Conservation (phyloP, 2,888 invertebrate species). For the Caenorhabditis sp. region DNA sequence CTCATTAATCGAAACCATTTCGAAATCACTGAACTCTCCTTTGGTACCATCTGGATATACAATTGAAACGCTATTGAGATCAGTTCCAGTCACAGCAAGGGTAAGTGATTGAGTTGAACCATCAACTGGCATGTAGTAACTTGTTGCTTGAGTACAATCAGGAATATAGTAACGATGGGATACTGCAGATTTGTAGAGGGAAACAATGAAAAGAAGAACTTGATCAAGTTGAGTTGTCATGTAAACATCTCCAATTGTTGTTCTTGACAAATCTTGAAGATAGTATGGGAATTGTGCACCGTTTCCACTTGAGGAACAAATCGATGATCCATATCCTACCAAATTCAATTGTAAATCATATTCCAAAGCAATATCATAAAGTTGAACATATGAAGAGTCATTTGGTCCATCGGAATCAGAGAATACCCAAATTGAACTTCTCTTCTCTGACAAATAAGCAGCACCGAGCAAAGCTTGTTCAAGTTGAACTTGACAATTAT, state of each 20-base stretch:
- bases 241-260: slow-evolving; percentile 42
- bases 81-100: slow-evolving; percentile 44
- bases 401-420: slow-evolving; percentile 54
- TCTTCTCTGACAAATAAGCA: slow-evolving; percentile 32
- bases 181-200: slow-evolving; percentile 55
- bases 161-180: slow-evolving; percentile 32
- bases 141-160: slow-evolving; percentile 38
- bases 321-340: slow-evolving; percentile 35
- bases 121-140: slow-evolving; percentile 60
- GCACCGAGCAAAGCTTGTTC: slow-evolving; percentile 49
- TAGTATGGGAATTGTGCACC: slow-evolving; percentile 40
- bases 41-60: slow-evolving; percentile 45
- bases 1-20: slow-evolving; percentile 37
- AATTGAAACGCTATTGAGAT: slow-evolving; percentile 36
- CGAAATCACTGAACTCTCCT: slow-evolving; percentile 31
- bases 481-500: slow-evolving; percentile 47
- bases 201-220: slow-evolving; percentile 51
- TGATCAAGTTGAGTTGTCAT: slow-evolving; percentile 40
- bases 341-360: slow-evolving; percentile 23
- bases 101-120: slow-evolving; percentile 57
- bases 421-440: slow-evolving; percentile 59
- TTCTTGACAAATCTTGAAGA: slow-evolving; percentile 28
- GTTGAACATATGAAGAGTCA: slow-evolving; percentile 17
- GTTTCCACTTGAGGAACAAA: slow-evolving; percentile 31
- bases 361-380: slow-evolving; percentile 35